Evolutionary conservation across 1,140 invertebrate species (phyloP).

Genomic region (Colletes gigas): DNA sequence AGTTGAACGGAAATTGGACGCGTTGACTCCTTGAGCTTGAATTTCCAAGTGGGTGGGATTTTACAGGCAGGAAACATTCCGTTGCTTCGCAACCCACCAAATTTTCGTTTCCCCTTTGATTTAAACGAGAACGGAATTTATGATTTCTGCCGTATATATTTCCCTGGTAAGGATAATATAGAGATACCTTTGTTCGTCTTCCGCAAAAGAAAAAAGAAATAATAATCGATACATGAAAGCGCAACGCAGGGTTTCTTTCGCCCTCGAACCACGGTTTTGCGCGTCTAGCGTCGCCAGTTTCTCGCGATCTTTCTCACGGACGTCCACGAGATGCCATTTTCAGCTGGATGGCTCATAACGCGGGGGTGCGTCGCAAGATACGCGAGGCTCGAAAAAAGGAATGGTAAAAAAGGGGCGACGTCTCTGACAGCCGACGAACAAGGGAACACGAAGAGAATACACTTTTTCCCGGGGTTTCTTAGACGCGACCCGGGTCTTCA

Average conservation of each 20-base stretch:
- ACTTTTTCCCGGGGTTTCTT: slow-evolving; percentile 31
- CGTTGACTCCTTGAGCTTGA: background rate
- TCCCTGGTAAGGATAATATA: too few relatives aligned
- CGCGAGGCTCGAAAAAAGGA: background rate
- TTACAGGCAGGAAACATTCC: background rate
- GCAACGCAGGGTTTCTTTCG: background rate
- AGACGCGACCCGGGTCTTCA: slow-evolving; percentile 6
- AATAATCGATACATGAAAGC: background rate
- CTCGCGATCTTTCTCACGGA: slow-evolving; percentile 21
- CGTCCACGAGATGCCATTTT: background rate
- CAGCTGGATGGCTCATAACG: slow-evolving; percentile 16
- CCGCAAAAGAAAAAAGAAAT: too few relatives aligned
- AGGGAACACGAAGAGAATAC: slow-evolving; percentile 34
- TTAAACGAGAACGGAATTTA: too few relatives aligned
- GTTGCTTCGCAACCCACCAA: background rate
- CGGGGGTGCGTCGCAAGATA: slow-evolving; percentile 22
- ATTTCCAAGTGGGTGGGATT: background rate
- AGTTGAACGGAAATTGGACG: slow-evolving; percentile 14
- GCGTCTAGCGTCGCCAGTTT: background rate
- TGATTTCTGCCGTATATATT: too few relatives aligned
- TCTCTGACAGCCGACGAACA: slow-evolving; percentile 34
- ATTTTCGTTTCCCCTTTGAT: slow-evolving; percentile 3
- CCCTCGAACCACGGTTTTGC: background rate
- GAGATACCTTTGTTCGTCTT: too few relatives aligned
- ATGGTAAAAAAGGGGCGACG: slow-evolving; percentile 8